Conservation (phyloP, 1,140 invertebrate genomes). For the Neomicropteryx cornuta region DNA sequence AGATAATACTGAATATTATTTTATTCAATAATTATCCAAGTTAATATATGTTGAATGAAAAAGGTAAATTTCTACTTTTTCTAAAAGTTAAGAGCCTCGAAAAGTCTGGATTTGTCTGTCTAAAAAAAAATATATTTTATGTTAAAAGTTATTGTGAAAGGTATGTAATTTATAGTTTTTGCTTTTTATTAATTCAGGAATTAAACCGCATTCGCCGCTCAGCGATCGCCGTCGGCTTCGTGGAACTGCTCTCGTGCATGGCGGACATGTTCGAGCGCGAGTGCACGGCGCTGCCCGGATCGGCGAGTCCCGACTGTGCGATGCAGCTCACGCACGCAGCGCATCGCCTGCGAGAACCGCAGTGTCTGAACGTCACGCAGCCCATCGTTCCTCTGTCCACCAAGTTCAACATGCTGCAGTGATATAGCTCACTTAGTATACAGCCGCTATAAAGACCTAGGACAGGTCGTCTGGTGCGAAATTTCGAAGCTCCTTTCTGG, state of each 20-base stretch:
- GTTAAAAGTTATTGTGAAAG: background rate
- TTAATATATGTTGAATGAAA: background rate
- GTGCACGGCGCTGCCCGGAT: conserved; percentile 64
- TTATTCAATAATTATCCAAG: background rate
- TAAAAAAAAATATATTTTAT: background rate
- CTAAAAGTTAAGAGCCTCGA: background rate
- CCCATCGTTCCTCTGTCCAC: too few species aligned
- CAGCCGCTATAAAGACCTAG: too few species aligned
- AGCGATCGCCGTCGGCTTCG: conserved; percentile 81
- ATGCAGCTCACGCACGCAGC: conserved; percentile 85
- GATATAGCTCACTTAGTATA: too few species aligned
- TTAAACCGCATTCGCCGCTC: conserved; percentile 80
- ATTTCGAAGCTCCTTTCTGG: too few species aligned
- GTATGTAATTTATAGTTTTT: conserved; percentile 7
- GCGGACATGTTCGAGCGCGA: conserved; percentile 82
- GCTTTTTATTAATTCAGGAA: conserved; percentile 49
- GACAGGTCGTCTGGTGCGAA: too few species aligned
- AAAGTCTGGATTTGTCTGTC: background rate
- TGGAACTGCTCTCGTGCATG: conserved; percentile 63
- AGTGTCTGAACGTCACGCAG: too few species aligned
- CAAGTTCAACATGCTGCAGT: too few species aligned
- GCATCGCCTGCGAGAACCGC: conserved; percentile 27
- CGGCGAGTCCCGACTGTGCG: conserved; percentile 76
- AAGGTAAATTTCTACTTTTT: conserved; percentile 1
- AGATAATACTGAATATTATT: conserved; percentile 2